Evolutionary conservation across 2,797 vertebrate genomes (phyloP).

Genomic region (Cuniculus paca): DNA sequence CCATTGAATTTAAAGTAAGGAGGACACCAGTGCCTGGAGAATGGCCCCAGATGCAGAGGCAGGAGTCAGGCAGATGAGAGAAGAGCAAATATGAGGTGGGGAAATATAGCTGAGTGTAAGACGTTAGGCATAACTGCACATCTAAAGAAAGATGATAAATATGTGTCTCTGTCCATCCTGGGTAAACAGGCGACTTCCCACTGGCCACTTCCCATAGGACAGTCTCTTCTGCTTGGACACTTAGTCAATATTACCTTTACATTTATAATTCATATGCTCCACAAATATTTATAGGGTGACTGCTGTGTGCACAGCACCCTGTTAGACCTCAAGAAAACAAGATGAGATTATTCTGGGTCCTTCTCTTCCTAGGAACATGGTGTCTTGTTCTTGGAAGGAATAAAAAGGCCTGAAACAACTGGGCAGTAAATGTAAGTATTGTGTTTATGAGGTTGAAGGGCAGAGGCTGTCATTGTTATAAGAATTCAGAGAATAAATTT

Average conservation of each 20-base stretch:
- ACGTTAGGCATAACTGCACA: neutral
- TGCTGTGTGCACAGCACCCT: neutral
- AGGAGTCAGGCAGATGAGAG: neutral
- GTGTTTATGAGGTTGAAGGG: neutral
- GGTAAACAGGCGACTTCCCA: neutral
- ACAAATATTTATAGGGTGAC: neutral
- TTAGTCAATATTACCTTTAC: neutral
- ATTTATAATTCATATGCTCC: conserved; percentile 16
- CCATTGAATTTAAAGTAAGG: neutral
- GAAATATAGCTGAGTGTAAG: neutral
- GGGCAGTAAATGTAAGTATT: neutral
- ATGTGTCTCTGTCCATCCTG: neutral
- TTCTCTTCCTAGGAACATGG: neutral
- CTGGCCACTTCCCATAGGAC: neutral
- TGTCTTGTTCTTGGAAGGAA: neutral
- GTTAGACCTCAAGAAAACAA: neutral
- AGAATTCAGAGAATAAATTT: neutral
- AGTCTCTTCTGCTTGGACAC: neutral
- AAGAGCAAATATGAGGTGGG: neutral
- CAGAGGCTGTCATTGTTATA: neutral
- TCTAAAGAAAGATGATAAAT: neutral
- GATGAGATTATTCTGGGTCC: neutral
- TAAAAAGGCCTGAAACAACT: neutral
- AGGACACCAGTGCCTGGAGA: neutral
- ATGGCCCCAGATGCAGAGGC: neutral